phyloP scores from a whole-genome alignment of 2,113 vertebrate genomes.

The Rhinoderma darwinii region DNA sequence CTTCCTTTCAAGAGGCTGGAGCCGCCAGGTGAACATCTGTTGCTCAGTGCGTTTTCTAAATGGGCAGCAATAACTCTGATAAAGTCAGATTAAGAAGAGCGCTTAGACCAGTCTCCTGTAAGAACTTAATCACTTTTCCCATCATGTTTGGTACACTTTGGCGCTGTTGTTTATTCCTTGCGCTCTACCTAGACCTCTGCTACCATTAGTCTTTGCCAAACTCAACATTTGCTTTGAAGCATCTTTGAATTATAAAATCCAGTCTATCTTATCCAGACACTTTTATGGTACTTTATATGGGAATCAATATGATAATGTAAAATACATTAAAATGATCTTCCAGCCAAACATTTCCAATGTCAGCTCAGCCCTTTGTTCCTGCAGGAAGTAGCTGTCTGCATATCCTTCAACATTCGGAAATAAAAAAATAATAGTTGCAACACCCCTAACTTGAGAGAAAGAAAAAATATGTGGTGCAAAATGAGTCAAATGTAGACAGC shows the following conservation, averaged over 20 bases:
- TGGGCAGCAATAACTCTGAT: constrained; percentile 72
- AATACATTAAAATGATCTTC: neutral
- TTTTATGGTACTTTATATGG: constrained; percentile 1
- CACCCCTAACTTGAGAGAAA: too few species aligned
- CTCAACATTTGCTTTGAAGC: neutral
- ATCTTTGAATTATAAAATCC: neutral
- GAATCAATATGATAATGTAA: neutral
- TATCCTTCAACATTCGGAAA: too few species aligned
- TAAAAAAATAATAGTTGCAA: too few species aligned
- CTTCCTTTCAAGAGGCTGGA: constrained; percentile 70
- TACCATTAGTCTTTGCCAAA: neutral
- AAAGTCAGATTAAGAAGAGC: constrained; percentile 71
- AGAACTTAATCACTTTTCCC: constrained; percentile 67
- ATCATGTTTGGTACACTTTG: constrained; percentile 61
- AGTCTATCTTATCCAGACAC: neutral
- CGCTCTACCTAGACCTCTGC: neutral
- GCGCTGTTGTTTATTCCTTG: constrained; percentile 59
- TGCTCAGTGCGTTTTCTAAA: constrained; percentile 68
- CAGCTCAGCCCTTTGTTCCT: neutral
- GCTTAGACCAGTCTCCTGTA: constrained; percentile 67
- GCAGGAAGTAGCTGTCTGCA: neutral
- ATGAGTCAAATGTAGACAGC: too few species aligned
- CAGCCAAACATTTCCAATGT: neutral
- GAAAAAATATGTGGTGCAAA: too few species aligned
- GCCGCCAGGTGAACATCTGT: constrained; percentile 78